Percentiles rank a stretch among this genome's conserved stretches.
Conservation (phyloP, 2,797 vertebrate genomes). For the Trematomus bernacchii region DNA sequence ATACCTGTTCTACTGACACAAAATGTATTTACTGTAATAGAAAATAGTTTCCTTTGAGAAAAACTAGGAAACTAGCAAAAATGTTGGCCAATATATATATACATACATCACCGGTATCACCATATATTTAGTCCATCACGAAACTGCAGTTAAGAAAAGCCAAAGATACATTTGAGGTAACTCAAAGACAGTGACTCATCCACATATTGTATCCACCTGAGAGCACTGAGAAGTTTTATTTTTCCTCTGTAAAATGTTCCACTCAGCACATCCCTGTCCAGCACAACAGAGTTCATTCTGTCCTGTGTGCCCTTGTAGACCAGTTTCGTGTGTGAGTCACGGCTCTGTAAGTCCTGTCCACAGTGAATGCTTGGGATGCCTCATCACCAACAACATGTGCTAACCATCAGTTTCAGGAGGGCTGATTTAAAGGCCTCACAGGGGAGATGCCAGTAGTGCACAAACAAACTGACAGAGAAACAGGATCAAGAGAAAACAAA, state of each 20-base stretch:
- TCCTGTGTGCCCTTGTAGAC: conserved; percentile 5
- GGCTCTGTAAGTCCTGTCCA: conserved; percentile 26
- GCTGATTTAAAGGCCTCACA: conserved; percentile 50
- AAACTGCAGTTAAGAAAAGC: neutral
- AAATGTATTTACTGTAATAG: neutral
- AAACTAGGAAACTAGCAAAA: no score
- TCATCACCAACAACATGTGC: conserved; percentile 67
- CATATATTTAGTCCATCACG: neutral
- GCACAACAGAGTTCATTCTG: neutral
- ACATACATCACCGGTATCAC: neutral
- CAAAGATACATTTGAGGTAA: neutral
- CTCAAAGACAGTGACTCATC: neutral
- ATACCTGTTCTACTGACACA: neutral
- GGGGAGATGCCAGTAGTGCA: conserved; percentile 46
- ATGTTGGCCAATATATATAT: neutral
- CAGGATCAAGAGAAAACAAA: conserved; percentile 29
- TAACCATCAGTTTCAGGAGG: conserved; percentile 69
- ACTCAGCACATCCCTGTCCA: conserved; percentile 1
- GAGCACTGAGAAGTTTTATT: neutral
- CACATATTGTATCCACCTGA: neutral
- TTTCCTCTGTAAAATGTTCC: neutral
- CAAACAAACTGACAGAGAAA: conserved; percentile 58
- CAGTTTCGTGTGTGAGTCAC: conserved; percentile 41
- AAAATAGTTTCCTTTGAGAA: neutral
- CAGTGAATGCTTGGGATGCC: conserved; percentile 37